These are phyloP conservation scores for Rhynchophorus ferrugineus DNA, from an alignment of 1,140 invertebrate genomes.

Conservation along the genomic window DNA sequence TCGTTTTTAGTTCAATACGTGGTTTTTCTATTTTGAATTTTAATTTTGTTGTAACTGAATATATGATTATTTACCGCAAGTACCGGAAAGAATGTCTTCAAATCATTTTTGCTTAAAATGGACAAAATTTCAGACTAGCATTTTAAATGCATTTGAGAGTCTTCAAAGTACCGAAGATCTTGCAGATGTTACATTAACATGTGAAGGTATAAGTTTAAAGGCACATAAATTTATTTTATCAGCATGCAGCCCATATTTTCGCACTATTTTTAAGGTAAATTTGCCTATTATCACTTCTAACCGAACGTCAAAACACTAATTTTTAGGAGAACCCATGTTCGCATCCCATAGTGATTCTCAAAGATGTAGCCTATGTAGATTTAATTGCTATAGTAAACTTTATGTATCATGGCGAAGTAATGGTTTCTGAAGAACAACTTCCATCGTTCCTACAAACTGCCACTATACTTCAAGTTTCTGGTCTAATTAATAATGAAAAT, in stretches of 20 bases:
- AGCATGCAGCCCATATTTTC: constrained; percentile 47
- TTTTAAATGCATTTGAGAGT: constrained; percentile 48
- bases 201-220: constrained; percentile 47
- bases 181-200: constrained; percentile 55
- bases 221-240: constrained; percentile 48
- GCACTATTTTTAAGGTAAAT: constrained; percentile 42
- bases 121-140: constrained; percentile 56
- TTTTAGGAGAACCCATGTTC: constrained; percentile 70
- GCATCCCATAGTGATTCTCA: constrained; percentile 73
- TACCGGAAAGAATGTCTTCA: constrained; percentile 33
- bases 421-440: constrained; percentile 63
- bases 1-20: constrained; percentile 19
- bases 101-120: constrained; percentile 55
- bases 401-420: constrained; percentile 73
- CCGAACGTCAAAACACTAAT: constrained; percentile 5
- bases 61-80: neutral
- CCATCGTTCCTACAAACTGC: constrained; percentile 65
- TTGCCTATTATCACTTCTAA: neutral
- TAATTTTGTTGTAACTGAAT: constrained; percentile 8
- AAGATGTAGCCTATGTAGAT: constrained; percentile 61
- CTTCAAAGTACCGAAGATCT: constrained; percentile 49
- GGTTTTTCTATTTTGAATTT: constrained; percentile 8
- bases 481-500: constrained; percentile 44
- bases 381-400: constrained; percentile 63
- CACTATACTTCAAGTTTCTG: constrained; percentile 64